These are phyloP conservation scores for Cryptocephalus primarius DNA, from an alignment of 2,888 invertebrate species.

Conservation along the genomic window DNA sequence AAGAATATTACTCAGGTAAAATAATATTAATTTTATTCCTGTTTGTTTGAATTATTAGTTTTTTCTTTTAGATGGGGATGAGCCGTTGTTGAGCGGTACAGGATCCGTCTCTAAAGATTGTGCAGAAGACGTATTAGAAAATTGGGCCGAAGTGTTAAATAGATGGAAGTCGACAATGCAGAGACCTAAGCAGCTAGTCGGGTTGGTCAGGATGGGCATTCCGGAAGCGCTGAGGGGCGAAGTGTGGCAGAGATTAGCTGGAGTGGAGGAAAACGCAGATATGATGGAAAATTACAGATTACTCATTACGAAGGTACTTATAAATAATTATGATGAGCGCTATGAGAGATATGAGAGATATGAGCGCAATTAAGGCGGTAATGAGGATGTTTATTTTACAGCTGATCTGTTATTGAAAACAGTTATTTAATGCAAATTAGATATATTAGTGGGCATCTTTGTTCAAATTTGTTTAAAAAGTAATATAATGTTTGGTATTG, in stretches of 20 bases:
- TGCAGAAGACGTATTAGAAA: conserved; percentile 80
- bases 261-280: conserved; percentile 69
- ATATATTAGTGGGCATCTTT: too few relatives aligned
- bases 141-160: conserved; percentile 82
- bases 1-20: conserved; percentile 57
- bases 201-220: conserved; percentile 77
- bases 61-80: conserved; percentile 63
- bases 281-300: conserved; percentile 89
- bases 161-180: conserved; percentile 56
- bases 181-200: conserved; percentile 71
- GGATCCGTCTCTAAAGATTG: conserved; percentile 96
- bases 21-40: not conserved
- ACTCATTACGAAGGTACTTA: conserved; percentile 75
- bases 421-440: too few relatives aligned
- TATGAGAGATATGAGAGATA: too few relatives aligned
- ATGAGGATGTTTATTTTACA: too few relatives aligned
- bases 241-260: conserved; percentile 93
- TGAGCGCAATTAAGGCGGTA: too few relatives aligned
- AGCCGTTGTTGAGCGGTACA: conserved; percentile 94
- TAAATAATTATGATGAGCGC: too few relatives aligned
- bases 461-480: too few relatives aligned
- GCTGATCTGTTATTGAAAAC: too few relatives aligned
- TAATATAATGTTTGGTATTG: too few relatives aligned
- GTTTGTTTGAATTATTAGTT: not conserved
- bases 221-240: conserved; percentile 95